These are phyloP conservation scores for Conus canariensis DNA, from an alignment of 2,888 invertebrate species.

Conservation along the genomic window DNA sequence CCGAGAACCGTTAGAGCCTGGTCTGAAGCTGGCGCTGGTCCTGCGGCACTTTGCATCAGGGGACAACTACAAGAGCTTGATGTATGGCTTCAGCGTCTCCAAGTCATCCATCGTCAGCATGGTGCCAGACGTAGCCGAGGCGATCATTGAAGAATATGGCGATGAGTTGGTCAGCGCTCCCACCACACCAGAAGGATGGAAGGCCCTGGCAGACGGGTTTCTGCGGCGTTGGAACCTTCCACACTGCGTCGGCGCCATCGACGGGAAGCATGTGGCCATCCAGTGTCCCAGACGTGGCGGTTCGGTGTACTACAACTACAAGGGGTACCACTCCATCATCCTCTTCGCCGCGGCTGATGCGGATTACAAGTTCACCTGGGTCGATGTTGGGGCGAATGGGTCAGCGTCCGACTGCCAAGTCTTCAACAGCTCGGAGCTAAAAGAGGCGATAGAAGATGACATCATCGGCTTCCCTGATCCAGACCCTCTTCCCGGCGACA, in stretches of 20 bases:
- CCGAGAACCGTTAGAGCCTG: too few species aligned
- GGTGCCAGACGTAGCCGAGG: too few species aligned
- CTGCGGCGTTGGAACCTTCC: background rate
- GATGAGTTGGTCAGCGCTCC: too few species aligned
- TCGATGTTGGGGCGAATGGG: background rate
- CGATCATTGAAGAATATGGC: too few species aligned
- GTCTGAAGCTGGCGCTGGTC: too few species aligned
- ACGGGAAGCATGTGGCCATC: background rate
- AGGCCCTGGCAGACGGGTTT: too few species aligned
- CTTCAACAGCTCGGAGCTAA: background rate
- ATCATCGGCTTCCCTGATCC: background rate
- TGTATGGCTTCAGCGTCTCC: too few species aligned
- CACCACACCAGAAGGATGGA: too few species aligned
- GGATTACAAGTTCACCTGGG: background rate
- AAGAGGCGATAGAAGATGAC: background rate
- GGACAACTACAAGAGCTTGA: too few species aligned
- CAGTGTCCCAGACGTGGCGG: background rate
- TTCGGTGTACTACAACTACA: background rate
- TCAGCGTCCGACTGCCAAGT: background rate
- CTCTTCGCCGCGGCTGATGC: background rate
- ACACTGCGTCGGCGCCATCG: background rate
- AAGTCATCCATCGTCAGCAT: too few species aligned
- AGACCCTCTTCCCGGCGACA: too few species aligned
- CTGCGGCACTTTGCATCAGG: too few species aligned
- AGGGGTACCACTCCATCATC: background rate